Evolutionary conservation across 2,113 vertebrate genomes (phyloP).

Genomic region (Strigops habroptila): DNA sequence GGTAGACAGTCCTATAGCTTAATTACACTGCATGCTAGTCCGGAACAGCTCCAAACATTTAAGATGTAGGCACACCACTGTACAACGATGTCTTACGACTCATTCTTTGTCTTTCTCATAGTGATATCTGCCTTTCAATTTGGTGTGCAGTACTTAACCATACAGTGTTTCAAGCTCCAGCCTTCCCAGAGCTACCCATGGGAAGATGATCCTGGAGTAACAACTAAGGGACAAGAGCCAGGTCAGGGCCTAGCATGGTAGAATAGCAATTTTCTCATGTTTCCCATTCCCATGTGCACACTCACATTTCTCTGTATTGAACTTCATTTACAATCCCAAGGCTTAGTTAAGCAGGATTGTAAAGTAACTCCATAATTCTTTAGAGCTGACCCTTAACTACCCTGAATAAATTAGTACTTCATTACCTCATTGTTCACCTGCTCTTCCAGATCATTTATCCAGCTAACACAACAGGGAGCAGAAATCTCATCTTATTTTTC

Average conservation of each 20-base stretch:
- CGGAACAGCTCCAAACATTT: neutral
- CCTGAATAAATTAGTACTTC: neutral
- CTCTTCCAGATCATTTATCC: neutral
- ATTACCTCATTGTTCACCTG: neutral
- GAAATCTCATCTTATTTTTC: neutral
- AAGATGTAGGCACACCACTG: neutral
- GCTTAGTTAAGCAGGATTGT: neutral
- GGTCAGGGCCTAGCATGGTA: neutral
- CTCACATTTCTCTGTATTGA: neutral
- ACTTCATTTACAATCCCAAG: neutral
- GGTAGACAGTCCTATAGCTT: neutral
- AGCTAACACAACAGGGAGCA: neutral
- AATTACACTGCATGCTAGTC: accelerated
- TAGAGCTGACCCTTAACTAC: neutral
- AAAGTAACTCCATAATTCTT: neutral
- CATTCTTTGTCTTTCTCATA: neutral
- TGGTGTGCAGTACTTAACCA: neutral
- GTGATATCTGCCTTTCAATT: neutral
- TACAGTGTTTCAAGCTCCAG: neutral
- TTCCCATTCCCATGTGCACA: neutral
- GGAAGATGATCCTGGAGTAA: neutral
- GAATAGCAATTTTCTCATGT: neutral
- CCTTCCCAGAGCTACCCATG: neutral
- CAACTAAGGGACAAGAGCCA: neutral
- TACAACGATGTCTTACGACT: accelerated